Conservation (phyloP, 2,888 invertebrate genomes). For the Syrphus vitripennis region DNA sequence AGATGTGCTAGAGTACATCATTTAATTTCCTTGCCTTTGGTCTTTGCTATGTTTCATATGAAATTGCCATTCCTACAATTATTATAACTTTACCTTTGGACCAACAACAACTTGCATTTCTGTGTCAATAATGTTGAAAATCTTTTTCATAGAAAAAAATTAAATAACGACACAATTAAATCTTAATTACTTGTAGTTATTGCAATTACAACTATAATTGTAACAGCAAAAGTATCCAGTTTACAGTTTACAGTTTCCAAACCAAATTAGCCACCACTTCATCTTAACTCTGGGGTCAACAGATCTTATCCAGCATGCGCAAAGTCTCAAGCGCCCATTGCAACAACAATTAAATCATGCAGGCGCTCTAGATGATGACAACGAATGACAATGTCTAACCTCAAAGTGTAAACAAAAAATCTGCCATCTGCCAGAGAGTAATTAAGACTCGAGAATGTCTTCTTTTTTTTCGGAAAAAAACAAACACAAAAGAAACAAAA, state of each 20-base stretch:
- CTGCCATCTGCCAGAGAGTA: neutral
- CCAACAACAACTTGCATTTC: no score
- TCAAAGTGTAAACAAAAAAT: neutral
- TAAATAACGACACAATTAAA: neutral
- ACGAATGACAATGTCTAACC: neutral
- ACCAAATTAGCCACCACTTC: neutral
- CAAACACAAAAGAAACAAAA: neutral
- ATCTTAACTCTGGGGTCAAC: neutral
- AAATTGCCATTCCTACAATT: no score
- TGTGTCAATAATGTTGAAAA: neutral
- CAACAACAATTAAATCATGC: neutral
- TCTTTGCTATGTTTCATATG: no score
- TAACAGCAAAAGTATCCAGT: no score
- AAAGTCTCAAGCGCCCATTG: no score
- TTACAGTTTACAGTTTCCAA: neutral
- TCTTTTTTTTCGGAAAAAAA: neutral
- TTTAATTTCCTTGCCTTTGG: no score
- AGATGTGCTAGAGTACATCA: no score
- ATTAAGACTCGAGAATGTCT: neutral
- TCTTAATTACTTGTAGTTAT: no score
- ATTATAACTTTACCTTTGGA: no score
- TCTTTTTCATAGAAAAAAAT: neutral
- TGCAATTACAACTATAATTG: neutral
- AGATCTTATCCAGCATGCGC: neutral
- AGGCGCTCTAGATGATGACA: neutral